Base-by-base conservation (phyloP, 92 coral and sea anemone genomes). In the Actinostola sp. region DNA sequence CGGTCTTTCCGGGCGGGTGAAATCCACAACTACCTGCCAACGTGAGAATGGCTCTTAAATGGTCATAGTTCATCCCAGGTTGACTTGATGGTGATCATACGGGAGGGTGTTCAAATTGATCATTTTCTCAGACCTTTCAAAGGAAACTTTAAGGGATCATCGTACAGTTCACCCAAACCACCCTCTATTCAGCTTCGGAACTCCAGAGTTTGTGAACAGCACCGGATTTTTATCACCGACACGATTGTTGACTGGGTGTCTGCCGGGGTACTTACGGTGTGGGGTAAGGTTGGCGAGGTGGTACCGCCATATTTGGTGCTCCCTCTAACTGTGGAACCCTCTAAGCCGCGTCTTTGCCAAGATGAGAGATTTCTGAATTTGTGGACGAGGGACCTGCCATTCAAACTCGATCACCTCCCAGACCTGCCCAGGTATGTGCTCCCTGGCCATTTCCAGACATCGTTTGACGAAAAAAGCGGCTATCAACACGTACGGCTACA, bases 401-500 rank as follows among this genome's bases (percentile, higher is more conserved):
- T 76, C 16, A 36, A 53, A 32, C 66, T 76, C 1, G 75, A 51
- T 33, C 82, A 77, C 53, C 23, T 66, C 10, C 34, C 68, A 29
- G 76, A 58, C 20, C 76, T 78, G n/a, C n/a, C n/a, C n/a, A n/a
- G n/a, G n/a, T n/a, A n/a, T n/a, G n/a, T n/a, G n/a, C n/a, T n/a
- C n/a, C 63, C 75, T 12, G 14, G 62, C 17, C 80, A 74, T 26
- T 62, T 45, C 63, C 81, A 75, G 39, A 33, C 64, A 0, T 31
- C 72, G 2, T 63, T 39, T 23, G 82, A 77, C 32, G 82, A 54
- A 38, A 77, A 77, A 56, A 77, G 44, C 38, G 73, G 82, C 12
- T 77, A 79, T 62, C 72, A 79, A 41, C 84, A 70, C 32, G 79
- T 70, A 2, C 69, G 27, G 10, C 55, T 78, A 0, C 79, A 71